Conservation (phyloP, 1,140 invertebrate species). For the Tenebrio molitor region DNA sequence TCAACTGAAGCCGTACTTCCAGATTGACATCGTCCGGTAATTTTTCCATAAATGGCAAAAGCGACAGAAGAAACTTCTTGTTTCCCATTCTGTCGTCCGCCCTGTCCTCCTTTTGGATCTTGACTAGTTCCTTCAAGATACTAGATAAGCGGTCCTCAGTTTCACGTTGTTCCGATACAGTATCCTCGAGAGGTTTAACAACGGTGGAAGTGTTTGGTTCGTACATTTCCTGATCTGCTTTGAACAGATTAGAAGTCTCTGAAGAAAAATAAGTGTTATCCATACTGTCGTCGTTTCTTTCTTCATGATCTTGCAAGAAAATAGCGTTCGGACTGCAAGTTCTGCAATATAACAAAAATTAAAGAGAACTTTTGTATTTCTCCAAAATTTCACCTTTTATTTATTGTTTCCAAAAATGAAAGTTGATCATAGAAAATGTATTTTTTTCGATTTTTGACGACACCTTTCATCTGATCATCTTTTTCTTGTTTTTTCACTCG, state of each 20-base stretch:
- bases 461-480: constrained; percentile 45
- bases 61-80: constrained; percentile 56
- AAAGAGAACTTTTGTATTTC: not conserved
- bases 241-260: not conserved
- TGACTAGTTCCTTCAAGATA: constrained; percentile 50
- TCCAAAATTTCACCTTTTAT: not conserved
- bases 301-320: constrained; percentile 13
- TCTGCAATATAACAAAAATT: not conserved
- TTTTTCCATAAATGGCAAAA: constrained; percentile 58
- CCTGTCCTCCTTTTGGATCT: constrained; percentile 53
- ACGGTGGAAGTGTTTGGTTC: not conserved
- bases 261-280: constrained; percentile 2
- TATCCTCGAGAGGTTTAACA: constrained; percentile 12
- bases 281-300: constrained; percentile 25
- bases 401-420: constrained; percentile 42
- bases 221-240: not conserved
- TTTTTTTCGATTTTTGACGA: constrained; percentile 43
- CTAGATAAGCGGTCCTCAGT: constrained; percentile 34
- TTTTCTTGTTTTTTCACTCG: constrained; percentile 48
- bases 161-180: not conserved
- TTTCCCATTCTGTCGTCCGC: constrained; percentile 58
- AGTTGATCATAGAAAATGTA: constrained; percentile 57
- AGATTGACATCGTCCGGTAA: constrained; percentile 60
- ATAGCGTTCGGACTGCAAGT: constrained; percentile 14
- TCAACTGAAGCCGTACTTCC: constrained; percentile 58